Evolutionary conservation across 2,113 vertebrate genomes (phyloP), one percentile per base, ranked within the genome.

Genomic region (Rhizomys pruinosus): DNA sequence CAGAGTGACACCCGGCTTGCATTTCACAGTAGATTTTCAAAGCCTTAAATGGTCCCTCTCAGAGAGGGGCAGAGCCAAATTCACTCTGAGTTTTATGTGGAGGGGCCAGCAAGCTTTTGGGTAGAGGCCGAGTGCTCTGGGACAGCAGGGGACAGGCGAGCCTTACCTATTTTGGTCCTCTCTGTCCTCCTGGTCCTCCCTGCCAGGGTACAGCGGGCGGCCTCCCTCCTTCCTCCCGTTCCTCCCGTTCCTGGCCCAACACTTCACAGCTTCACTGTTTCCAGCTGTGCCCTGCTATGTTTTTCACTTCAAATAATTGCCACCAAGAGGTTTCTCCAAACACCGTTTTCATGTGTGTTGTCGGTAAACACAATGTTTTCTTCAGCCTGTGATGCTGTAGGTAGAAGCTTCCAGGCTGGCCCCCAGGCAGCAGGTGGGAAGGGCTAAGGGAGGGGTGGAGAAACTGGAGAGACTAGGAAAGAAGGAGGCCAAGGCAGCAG

Each of bases 31-130:
- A 84, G 84, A 15, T 42, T 92, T 94, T 95, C 92, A 97, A 82
- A 94, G 92, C 97, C 97, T 97, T 97, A 97, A 96, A 97, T 96
- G 97, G 97, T 96, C 96, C 95, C 86, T 52, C 78, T 73, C 29
- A 0, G 84, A 68, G 64, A 34, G 0, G 8, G 76, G 55, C 79
- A 59, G 91, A 29, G 73, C 13, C 27, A 3, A 3, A 34, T 7
- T 64, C 89, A 27, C 29, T 37, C 88, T 88, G 47, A 1, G 1
- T n/a, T 52, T 68, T 44, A 44, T 10, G 39, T 0, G 0, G 87
- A 82, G 44, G 86, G 91, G 84, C 92, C 47, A 79, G 80, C 29
- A 5, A 2, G 22, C 57, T 59, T 74, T 79, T 32, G 71, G 84
- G 47, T 12, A 8, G 82, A 42, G 76, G 59, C 47, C 6, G 22